Conservation (phyloP, 2,113 vertebrate species). For the Sorex araneus region DNA sequence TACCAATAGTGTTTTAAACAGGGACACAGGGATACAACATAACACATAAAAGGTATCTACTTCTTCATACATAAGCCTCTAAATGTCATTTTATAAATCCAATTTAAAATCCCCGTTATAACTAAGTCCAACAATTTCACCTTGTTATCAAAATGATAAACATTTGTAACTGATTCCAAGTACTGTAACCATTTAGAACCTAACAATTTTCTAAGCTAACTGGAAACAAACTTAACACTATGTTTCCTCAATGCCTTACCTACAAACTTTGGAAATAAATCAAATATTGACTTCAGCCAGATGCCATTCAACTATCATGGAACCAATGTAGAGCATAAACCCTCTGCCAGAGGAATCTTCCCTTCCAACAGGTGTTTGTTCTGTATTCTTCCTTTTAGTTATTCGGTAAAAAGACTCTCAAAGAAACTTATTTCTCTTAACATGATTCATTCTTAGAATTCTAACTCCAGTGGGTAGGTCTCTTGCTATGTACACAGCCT, state of each 20-base stretch:
- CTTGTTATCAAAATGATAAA: constrained; percentile 55
- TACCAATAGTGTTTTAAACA: constrained; percentile 14
- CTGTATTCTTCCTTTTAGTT: constrained; percentile 50
- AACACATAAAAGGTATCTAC: constrained; percentile 46
- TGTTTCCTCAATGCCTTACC: constrained; percentile 36
- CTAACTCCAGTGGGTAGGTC: neutral
- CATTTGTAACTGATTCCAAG: constrained; percentile 49
- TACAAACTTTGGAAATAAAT: constrained; percentile 44
- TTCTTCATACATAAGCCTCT: constrained; percentile 40
- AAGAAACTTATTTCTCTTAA: constrained; percentile 58
- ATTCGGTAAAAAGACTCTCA: constrained; percentile 49
- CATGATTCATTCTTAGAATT: constrained; percentile 33
- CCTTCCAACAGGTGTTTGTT: constrained; percentile 52
- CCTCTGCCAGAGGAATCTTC: neutral
- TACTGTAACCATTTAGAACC: neutral
- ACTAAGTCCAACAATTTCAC: neutral
- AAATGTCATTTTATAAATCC: constrained; percentile 67
- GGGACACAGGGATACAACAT: neutral
- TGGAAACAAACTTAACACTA: constrained; percentile 50
- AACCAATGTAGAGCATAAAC: neutral
- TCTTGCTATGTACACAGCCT: too few relatives aligned
- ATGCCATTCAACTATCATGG: constrained; percentile 27
- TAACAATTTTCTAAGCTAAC: constrained; percentile 59
- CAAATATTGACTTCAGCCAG: constrained; percentile 63
- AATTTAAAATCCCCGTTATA: constrained; percentile 48